These are phyloP conservation scores for Meteorus sp. DNA, from an alignment of 1,140 invertebrate species.

Conservation along the genomic window DNA sequence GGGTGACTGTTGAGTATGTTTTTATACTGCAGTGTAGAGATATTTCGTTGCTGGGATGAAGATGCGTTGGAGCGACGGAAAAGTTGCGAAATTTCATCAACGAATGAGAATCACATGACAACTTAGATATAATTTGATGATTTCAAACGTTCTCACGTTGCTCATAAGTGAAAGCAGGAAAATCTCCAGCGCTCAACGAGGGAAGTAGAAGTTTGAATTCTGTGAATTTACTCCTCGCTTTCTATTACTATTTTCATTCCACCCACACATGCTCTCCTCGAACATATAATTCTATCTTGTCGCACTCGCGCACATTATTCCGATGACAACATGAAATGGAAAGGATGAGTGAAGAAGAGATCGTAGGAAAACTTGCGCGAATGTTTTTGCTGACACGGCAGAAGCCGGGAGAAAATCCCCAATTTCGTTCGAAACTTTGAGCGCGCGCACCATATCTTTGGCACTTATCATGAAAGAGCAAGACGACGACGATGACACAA, in stretches of 20 bases:
- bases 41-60: too few relatives aligned
- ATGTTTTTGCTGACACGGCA: constrained; percentile 22
- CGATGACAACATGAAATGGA: constrained; percentile 15
- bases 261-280: too few relatives aligned
- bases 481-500: background rate
- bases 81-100: too few relatives aligned
- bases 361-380: background rate
- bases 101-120: too few relatives aligned
- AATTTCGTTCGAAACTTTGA: constrained; percentile 26
- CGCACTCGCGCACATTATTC: background rate
- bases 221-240: background rate
- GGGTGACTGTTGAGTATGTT: too few relatives aligned
- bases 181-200: background rate
- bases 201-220: background rate
- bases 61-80: too few relatives aligned
- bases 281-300: background rate
- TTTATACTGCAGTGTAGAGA: too few relatives aligned
- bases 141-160: background rate
- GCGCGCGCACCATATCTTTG: constrained; percentile 21
- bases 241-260: too few relatives aligned
- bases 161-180: background rate
- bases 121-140: background rate
- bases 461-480: constrained; percentile 22
- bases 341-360: too few relatives aligned
- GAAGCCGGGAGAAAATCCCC: constrained; percentile 24